Base-by-base conservation (phyloP, 2,113 vertebrate species). In the Apistogramma diplotaenia region DNA sequence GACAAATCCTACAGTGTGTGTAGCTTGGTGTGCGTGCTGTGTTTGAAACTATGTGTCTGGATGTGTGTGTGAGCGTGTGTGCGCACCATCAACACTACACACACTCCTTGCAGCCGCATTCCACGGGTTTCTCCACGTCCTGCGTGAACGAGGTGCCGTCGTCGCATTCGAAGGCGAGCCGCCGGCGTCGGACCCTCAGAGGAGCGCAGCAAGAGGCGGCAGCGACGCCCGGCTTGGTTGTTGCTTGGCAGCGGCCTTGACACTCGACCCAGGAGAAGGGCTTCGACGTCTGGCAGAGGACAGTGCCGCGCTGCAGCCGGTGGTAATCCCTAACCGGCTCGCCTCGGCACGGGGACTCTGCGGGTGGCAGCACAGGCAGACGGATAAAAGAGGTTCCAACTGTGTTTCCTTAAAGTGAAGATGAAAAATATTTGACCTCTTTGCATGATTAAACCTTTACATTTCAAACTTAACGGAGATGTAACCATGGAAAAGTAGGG, bases 61-160 rank as follows among this genome's bases (percentile, higher is more conserved):
- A 23, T 70, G 54, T 75, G 62, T 82, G 55, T 65, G 51, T 51
- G 29, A 60, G 23, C 72, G 31, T 31, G 31, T 31, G 31, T 31
- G 81, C n/a, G 67, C 59, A 25, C 25, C 25, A 46, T 16, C 59
- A 21, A 73, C 5, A 27, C 95, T 97, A 99, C 65, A 95, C 95
- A 90, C 98, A 99, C 86, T 94, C 94, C 87, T 95, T 95, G 84
- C 98, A 99, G 94, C 98, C 97, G 0, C 98, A 99, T 87, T 98
- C 97, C 94, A 96, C 96, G 46, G 97, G 96, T 88, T 98, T 99
- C 95, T 99, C 98, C 93, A 99, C 97, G 81, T 99, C 97, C 93
- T 98, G 97, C 6, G 95, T 96, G 8, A 99, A 97, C 23, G 97
- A 97, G 0, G 96, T 97, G 3, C 98, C 98, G 0, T 99, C 97